Conservation (phyloP, 2,888 invertebrate genomes). For the Tineola bisselliella region DNA sequence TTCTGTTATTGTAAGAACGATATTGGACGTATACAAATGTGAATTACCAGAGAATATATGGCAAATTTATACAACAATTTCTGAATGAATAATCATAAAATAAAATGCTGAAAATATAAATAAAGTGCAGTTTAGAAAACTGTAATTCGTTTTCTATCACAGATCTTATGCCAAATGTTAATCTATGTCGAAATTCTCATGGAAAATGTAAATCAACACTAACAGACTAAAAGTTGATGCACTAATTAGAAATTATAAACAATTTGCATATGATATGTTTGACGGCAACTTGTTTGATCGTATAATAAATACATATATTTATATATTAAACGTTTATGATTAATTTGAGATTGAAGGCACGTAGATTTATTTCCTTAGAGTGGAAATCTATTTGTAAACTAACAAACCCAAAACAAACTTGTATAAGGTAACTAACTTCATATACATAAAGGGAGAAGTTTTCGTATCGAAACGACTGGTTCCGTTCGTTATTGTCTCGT, state of each 20-base stretch:
- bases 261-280: too few relatives aligned
- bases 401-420: constrained; percentile 14
- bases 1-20: constrained; percentile 46
- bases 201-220: too few relatives aligned
- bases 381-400: neutral
- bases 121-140: too few relatives aligned
- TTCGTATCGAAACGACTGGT: neutral
- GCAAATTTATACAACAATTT: constrained; percentile 47
- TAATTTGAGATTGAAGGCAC: constrained; percentile 13
- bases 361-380: neutral
- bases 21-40: constrained; percentile 48
- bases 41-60: constrained; percentile 49
- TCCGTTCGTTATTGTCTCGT: constrained; percentile 45
- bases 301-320: too few relatives aligned
- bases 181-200: too few relatives aligned
- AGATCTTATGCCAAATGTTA: too few relatives aligned
- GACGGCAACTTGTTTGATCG: too few relatives aligned
- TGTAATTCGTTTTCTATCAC: too few relatives aligned
- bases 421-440: constrained; percentile 15
- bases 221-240: too few relatives aligned
- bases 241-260: too few relatives aligned
- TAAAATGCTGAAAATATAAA: too few relatives aligned
- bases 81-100: constrained; percentile 13
- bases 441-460: constrained; percentile 9
- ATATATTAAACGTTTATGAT: too few relatives aligned